Evolutionary conservation across 2,888 invertebrate species (phyloP), one percentile per base, ranked within the genome.

Genomic region (Heliconius cydno): DNA sequence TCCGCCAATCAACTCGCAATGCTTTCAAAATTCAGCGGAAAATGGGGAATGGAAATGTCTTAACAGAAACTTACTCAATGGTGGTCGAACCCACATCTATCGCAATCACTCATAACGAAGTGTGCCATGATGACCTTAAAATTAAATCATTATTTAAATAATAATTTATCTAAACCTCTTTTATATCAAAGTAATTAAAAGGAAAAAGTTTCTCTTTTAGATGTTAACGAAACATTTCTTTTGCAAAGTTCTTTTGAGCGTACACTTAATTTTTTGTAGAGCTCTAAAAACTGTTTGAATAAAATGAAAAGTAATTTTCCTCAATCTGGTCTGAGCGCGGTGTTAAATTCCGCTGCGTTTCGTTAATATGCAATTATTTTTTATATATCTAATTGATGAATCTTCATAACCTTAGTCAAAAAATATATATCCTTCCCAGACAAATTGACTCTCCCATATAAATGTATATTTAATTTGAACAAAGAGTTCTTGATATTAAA

Each of bases 181-280:
- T 41, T 41, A 68, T 41, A 25, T 68, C n/a, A 68, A 68, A 38
- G 68, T 68, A 68, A 68, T 68, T 68, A 68, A 68, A 68, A 68
- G 68, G n/a, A 41, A n/a, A 38, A 68, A 68, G n/a, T 68, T 68
- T 41, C 38, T 38, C 68, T 68, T 38, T n/a, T n/a, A 68, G 41
- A 68, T 41, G 68, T 68, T 68, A 67, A 67, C 13, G 10, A 41
- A 68, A 38, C 38, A 68, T 68, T 68, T 68, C n/a, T 12, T 41
- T 68, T 68, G n/a, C 5, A 68, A 41, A 65, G 25, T 65, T 65
- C 65, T 28, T 65, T 65, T 28, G 15, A 65, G 13, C 25, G 63
- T 15, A 28, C 28, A 41, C 38, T 41, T 68, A 13, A 15, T 41
- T 68, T 41, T 68, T 41, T 30, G 30, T 66, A 9, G 30, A 19